phyloP scores from a whole-genome alignment of 2,888 invertebrate species.

The Orthosia gothica region DNA sequence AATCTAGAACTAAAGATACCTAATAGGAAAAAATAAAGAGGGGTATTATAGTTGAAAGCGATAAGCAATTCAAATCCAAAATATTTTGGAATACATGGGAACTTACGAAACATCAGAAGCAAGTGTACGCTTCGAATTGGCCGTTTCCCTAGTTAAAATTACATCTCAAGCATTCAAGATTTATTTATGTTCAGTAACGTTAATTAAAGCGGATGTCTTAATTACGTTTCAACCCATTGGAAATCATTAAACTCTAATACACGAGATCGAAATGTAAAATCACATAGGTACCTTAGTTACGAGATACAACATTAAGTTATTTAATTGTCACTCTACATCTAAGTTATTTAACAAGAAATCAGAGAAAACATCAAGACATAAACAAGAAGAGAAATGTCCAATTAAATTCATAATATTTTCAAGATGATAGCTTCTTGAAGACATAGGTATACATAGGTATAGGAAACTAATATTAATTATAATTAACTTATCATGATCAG shows the following conservation, averaged over 20 bases:
- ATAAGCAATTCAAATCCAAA: too few relatives aligned
- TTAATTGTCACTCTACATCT: constrained; percentile 37
- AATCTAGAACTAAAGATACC: too few relatives aligned
- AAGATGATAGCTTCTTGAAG: constrained; percentile 7
- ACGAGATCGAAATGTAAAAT: constrained; percentile 25
- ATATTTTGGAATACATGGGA: too few relatives aligned
- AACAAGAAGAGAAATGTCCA: constrained; percentile 35
- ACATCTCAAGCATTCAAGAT: not conserved
- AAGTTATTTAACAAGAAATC: constrained; percentile 37
- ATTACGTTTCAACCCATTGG: constrained; percentile 45
- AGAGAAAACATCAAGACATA: constrained; percentile 32
- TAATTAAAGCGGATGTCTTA: constrained; percentile 14
- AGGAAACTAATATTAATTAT: constrained; percentile 16
- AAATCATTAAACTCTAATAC: constrained; percentile 41
- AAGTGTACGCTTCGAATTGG: not conserved
- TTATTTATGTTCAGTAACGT: not conserved
- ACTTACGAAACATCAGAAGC: not conserved
- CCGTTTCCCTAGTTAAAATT: not conserved
- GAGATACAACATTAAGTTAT: constrained; percentile 44
- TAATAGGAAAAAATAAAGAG: too few relatives aligned
- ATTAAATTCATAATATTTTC: constrained; percentile 36
- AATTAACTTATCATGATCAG: constrained; percentile 13
- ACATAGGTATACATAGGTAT: not conserved
- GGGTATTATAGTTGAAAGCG: too few relatives aligned
- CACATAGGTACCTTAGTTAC: not conserved